Percentiles rank a stretch among this genome's conserved stretches.
Evolutionary conservation across 2,888 invertebrate genomes (phyloP).

Genomic region (Acleris laterana): DNA sequence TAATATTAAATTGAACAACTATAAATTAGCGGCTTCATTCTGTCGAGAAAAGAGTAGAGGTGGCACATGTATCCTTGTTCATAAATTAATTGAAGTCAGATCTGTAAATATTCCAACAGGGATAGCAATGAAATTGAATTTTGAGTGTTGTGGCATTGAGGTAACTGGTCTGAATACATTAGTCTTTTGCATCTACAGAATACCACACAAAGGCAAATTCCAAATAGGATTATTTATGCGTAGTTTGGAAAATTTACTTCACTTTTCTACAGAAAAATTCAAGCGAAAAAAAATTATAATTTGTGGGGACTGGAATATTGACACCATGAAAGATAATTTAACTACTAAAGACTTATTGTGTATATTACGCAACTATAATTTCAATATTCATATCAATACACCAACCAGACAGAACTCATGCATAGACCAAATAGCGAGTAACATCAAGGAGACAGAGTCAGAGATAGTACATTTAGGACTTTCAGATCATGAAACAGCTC

Average conservation of each 20-base stretch:
- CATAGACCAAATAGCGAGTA: slow-evolving; percentile 1
- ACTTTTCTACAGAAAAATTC: background rate
- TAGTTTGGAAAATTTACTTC: too few species aligned
- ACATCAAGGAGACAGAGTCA: background rate
- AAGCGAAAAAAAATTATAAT: background rate
- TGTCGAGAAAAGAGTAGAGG: background rate
- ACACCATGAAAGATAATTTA: background rate
- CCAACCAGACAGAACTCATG: background rate
- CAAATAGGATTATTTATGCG: background rate
- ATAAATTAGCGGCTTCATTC: background rate
- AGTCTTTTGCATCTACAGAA: slow-evolving; percentile 4
- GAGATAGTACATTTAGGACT: background rate
- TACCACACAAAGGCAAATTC: background rate
- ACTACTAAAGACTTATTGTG: background rate
- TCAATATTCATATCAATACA: background rate
- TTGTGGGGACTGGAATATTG: background rate
- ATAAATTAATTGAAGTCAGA: background rate
- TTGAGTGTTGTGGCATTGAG: slow-evolving; percentile 1
- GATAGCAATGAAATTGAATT: background rate
- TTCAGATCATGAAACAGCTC: background rate
- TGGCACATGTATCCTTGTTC: background rate
- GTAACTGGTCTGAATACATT: background rate
- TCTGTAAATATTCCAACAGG: background rate
- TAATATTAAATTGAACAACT: background rate
- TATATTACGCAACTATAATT: background rate